phyloP scores from a whole-genome alignment of 2,888 invertebrate species.

The Acleris emargana region DNA sequence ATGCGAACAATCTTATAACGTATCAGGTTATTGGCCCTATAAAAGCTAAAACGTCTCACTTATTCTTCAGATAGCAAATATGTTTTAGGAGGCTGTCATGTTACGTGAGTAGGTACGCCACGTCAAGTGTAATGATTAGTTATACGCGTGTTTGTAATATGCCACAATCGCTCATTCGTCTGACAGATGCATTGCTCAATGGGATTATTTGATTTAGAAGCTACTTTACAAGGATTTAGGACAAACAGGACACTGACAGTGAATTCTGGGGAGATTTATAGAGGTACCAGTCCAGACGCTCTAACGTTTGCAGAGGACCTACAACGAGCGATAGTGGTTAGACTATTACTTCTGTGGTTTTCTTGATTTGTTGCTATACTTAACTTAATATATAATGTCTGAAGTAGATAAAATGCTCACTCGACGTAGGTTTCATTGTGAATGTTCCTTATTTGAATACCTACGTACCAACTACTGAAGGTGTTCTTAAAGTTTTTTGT shows the following conservation, averaged over 20 bases:
- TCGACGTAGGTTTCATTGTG: background rate
- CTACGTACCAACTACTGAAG: background rate
- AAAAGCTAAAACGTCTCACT: slow-evolving; percentile 32
- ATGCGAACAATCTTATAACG: slow-evolving; percentile 26
- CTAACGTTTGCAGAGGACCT: slow-evolving; percentile 42
- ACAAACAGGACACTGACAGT: slow-evolving; percentile 55
- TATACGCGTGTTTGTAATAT: slow-evolving; percentile 18
- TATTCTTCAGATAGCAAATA: slow-evolving; percentile 31
- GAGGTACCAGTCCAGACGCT: slow-evolving; percentile 49
- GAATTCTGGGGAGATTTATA: slow-evolving; percentile 60
- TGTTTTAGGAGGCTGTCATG: slow-evolving; percentile 18
- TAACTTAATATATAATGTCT: slow-evolving; percentile 8
- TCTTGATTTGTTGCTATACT: slow-evolving; percentile 35
- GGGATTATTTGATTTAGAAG: slow-evolving; percentile 50
- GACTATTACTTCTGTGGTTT: slow-evolving; percentile 15
- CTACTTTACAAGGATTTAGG: slow-evolving; percentile 56
- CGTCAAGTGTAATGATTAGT: slow-evolving; percentile 17
- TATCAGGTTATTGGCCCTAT: slow-evolving; percentile 35
- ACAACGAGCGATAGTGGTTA: slow-evolving; percentile 8
- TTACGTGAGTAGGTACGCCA: slow-evolving; percentile 10
- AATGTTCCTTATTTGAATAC: too few species aligned
- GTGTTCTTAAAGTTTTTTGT: background rate
- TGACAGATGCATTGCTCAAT: slow-evolving; percentile 38
- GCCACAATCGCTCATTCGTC: slow-evolving; percentile 25
- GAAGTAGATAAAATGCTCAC: slow-evolving; percentile 18